These are phyloP conservation scores for Oscheius onirici DNA, from an alignment of 2,888 invertebrate genomes.

Conservation along the genomic window DNA sequence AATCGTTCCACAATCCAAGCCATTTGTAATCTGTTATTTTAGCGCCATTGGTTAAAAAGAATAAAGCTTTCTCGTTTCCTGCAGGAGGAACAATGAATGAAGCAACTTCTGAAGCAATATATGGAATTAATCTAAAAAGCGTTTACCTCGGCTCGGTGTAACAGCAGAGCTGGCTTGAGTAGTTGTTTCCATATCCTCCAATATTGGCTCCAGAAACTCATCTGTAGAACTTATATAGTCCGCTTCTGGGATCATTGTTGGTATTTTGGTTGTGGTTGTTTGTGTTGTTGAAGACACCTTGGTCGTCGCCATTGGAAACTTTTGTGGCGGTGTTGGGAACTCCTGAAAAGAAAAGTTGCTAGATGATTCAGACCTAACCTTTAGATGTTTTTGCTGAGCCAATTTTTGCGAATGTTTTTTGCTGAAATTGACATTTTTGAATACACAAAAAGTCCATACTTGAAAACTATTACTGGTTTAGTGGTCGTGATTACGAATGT, in stretches of 20 bases:
- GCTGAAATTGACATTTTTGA: neutral
- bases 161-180: neutral
- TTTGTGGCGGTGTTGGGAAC: neutral
- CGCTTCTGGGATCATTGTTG: neutral
- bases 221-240: neutral
- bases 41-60: conserved; percentile 31
- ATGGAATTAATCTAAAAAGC: neutral
- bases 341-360: neutral
- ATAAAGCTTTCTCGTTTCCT: conserved; percentile 2
- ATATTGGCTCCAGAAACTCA: conserved; percentile 14
- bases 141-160: too few species aligned
- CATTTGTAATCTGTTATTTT: conserved; percentile 32
- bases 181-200: neutral
- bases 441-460: neutral
- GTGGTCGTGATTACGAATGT: conserved; percentile 2
- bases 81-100: neutral
- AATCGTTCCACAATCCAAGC: conserved; percentile 35
- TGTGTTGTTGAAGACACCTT: neutral
- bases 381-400: neutral
- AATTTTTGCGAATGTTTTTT: neutral
- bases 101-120: neutral
- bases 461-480: conserved; percentile 19
- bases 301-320: too few species aligned
- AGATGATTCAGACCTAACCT: neutral
- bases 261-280: neutral